Conservation (phyloP, 2,113 vertebrate species). For the Candoia aspera region DNA sequence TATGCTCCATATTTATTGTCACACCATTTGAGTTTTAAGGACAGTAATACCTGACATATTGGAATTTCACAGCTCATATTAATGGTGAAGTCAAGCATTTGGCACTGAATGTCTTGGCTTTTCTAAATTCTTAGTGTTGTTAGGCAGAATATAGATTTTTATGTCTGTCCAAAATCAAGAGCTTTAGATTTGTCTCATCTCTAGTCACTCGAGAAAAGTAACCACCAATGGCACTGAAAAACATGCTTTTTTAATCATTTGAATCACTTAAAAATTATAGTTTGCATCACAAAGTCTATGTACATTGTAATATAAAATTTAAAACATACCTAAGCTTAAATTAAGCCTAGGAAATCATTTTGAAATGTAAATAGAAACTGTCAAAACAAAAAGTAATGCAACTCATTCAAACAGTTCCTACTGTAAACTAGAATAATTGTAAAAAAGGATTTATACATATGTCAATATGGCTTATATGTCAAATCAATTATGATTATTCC, state of each 20-base stretch:
- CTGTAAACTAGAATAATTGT: not conserved
- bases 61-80: constrained; percentile 10
- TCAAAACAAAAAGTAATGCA: constrained; percentile 8
- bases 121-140: not conserved
- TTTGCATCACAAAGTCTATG: not conserved
- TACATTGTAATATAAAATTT: not conserved
- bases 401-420: not conserved
- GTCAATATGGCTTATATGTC: not conserved
- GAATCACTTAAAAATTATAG: not conserved
- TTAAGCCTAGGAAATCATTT: not conserved
- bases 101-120: not conserved
- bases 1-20: constrained; percentile 9
- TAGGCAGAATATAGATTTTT: not conserved
- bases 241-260: not conserved
- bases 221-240: constrained; percentile 4
- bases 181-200: not conserved
- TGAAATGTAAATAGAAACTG: constrained; percentile 11
- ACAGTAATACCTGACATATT: not conserved
- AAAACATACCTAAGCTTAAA: not conserved
- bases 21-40: not conserved
- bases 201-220: constrained; percentile 4
- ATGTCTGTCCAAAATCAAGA: not conserved
- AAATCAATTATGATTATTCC: not conserved
- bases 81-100: not conserved
- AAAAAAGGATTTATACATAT: not conserved